Evolutionary conservation across 2,888 invertebrate species (phyloP).

Genomic region (Psylliodes chrysocephalus): DNA sequence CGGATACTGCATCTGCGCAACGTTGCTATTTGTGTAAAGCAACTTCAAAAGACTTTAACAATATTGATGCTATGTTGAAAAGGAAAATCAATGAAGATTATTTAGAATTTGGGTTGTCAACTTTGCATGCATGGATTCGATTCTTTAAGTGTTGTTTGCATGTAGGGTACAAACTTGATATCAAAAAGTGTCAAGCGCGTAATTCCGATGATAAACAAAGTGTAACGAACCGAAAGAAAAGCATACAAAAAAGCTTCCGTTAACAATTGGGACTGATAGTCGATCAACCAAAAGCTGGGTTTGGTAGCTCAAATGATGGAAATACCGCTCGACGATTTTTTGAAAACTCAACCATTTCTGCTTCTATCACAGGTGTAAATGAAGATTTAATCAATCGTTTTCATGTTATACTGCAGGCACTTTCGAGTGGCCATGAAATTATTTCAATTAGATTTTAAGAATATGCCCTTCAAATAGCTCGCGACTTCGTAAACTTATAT

Average conservation of each 20-base stretch:
- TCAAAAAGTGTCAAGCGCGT: constrained; percentile 20
- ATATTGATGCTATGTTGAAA: constrained; percentile 9
- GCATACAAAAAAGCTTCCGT: constrained; percentile 32
- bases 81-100: constrained; percentile 1
- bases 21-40: constrained; percentile 21
- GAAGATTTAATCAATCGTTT: constrained; percentile 21
- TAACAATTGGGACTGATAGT: constrained; percentile 26
- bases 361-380: constrained; percentile 28
- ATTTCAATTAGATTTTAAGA: constrained; percentile 33
- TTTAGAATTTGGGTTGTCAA: constrained; percentile 24
- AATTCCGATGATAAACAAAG: constrained; percentile 13
- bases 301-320: constrained; percentile 44
- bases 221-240: constrained; percentile 6
- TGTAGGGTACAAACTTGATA: constrained; percentile 5
- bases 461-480: constrained; percentile 37
- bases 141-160: constrained; percentile 31
- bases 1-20: constrained; percentile 11
- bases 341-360: neutral
- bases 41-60: constrained; percentile 27
- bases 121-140: constrained; percentile 29
- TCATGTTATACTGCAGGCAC: constrained; percentile 27
- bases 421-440: constrained; percentile 37
- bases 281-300: constrained; percentile 43
- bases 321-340: constrained; percentile 33
- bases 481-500: constrained; percentile 39